Percentiles rank a stretch among this genome's conserved stretches.
These are phyloP conservation scores for Megalops cyprinoides DNA, from an alignment of 2,797 vertebrate genomes.

Conservation along the genomic window DNA sequence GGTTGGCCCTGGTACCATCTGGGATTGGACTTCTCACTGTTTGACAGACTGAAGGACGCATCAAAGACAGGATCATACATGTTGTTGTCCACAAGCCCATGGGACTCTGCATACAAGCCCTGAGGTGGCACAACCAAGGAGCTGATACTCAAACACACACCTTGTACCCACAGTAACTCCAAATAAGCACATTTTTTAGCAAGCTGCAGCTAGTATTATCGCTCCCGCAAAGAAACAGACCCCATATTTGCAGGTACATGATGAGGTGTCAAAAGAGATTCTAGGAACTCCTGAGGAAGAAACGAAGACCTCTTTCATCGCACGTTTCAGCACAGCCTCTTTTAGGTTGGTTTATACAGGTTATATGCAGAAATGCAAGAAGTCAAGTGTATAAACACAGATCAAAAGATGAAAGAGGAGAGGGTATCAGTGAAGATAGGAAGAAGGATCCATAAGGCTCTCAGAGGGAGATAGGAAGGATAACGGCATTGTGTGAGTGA, in stretches of 20 bases:
- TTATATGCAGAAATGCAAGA: too few species aligned
- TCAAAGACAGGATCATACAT: constrained; percentile 78
- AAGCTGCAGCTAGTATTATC: too few species aligned
- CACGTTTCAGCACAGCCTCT: too few species aligned
- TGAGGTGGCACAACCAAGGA: constrained; percentile 35
- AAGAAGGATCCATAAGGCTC: background rate
- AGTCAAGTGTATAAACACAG: background rate
- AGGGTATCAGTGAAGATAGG: background rate
- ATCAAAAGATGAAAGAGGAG: background rate
- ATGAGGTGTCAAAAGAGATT: too few species aligned
- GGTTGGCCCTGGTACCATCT: constrained; percentile 77
- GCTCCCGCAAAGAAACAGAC: too few species aligned
- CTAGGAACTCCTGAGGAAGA: too few species aligned
- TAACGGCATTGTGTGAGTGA: background rate
- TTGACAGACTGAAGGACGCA: constrained; percentile 71
- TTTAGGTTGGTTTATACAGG: too few species aligned
- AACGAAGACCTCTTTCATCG: too few species aligned
- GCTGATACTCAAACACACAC: background rate
- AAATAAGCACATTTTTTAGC: background rate
- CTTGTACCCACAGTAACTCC: background rate
- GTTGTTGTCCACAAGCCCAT: constrained; percentile 76
- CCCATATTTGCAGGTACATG: too few species aligned
- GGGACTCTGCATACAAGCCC: constrained; percentile 79
- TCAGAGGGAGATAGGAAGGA: background rate
- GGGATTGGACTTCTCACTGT: constrained; percentile 69